A percentile compares a stretch with the other conserved stretches of the same genome.
phyloP scores from a whole-genome alignment of 2,113 vertebrate genomes.

The Chaetops frenatus region DNA sequence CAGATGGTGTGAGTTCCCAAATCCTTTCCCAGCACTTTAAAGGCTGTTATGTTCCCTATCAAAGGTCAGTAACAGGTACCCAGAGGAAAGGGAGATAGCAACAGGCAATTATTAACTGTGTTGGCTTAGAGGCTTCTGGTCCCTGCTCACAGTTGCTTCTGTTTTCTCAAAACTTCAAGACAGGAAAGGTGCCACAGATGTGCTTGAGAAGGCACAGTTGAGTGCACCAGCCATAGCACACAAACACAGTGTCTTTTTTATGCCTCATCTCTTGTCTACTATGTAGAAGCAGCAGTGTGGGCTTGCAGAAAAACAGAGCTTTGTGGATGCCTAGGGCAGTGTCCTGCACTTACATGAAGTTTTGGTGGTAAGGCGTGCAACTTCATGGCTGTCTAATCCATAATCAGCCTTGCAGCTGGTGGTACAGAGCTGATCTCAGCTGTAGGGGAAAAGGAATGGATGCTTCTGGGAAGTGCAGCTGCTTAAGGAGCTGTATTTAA shows the following conservation, averaged over 20 bases:
- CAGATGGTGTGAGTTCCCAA: background rate
- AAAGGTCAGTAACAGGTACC: background rate
- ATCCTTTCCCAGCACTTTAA: background rate
- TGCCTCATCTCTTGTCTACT: background rate
- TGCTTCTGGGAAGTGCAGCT: background rate
- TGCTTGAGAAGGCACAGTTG: background rate
- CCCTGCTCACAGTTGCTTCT: background rate
- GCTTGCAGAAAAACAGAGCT: background rate
- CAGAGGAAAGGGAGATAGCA: background rate
- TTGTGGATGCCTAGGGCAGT: background rate
- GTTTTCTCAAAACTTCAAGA: background rate
- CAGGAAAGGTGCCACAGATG: background rate
- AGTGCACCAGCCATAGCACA: background rate
- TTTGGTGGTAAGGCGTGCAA: background rate
- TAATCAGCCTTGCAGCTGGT: background rate
- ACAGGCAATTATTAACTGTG: background rate
- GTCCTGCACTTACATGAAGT: background rate
- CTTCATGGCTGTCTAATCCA: background rate
- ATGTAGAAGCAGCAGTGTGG: background rate
- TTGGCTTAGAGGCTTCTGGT: background rate
- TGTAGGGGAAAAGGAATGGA: background rate
- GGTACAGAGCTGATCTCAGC: background rate
- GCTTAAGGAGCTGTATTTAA: background rate
- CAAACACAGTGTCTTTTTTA: background rate
- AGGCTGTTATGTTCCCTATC: background rate